A percentile compares a stretch with the other conserved stretches of the same genome.
These are phyloP conservation scores for Chloropsis hardwickii DNA, from an alignment of 2,113 vertebrate genomes.

Conservation along the genomic window DNA sequence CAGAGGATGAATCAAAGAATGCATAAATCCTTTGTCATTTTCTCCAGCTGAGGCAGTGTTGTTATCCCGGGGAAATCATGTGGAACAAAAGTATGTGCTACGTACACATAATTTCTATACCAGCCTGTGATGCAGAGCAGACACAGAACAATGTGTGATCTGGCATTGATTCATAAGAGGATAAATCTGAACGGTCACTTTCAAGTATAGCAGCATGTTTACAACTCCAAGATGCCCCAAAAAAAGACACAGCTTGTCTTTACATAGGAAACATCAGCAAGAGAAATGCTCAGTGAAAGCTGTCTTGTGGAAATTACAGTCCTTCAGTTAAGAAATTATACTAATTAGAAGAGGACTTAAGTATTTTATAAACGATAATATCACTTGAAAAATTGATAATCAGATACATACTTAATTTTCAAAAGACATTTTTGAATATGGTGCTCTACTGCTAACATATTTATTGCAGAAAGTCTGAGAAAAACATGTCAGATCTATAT, in stretches of 20 bases:
- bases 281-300: neutral
- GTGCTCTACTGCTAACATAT: neutral
- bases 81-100: neutral
- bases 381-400: neutral
- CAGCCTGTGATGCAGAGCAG: neutral
- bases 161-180: neutral
- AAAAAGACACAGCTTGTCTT: neutral
- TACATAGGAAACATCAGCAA: neutral
- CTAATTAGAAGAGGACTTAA: constrained; percentile 18
- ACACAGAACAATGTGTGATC: neutral
- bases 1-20: neutral
- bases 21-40: neutral
- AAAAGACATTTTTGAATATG: neutral
- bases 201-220: neutral
- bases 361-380: neutral
- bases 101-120: neutral
- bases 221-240: neutral
- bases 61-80: neutral
- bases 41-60: neutral
- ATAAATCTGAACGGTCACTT: neutral
- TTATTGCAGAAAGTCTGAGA: neutral
- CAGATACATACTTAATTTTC: neutral
- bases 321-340: constrained; percentile 1
- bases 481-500: constrained; percentile 7
- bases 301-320: neutral